Conservation (phyloP, 2,888 invertebrate species). For the Campoplex capitator region DNA sequence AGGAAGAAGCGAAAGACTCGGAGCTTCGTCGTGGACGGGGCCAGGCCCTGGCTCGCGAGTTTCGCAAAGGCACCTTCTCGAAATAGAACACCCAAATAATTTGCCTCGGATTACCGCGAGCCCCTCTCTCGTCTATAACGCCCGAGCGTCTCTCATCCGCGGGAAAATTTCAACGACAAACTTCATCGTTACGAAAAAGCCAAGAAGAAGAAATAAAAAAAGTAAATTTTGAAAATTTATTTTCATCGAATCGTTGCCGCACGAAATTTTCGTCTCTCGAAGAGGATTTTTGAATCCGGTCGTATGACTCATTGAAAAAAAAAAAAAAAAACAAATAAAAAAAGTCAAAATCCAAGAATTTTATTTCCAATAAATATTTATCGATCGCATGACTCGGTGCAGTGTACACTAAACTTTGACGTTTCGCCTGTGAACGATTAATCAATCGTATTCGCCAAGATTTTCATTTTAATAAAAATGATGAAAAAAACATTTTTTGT, state of each 20-base stretch:
- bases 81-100: constrained; percentile 85
- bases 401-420: not conserved
- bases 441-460: not conserved
- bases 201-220: not conserved
- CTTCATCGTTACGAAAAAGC: constrained; percentile 45
- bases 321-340: too few relatives aligned
- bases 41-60: constrained; percentile 80
- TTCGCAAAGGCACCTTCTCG: constrained; percentile 85
- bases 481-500: not conserved
- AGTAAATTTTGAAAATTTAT: not conserved
- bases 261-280: too few relatives aligned
- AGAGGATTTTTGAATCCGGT: not conserved
- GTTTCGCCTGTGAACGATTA: not conserved
- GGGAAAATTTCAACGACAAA: constrained; percentile 56
- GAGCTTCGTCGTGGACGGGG: constrained; percentile 70
- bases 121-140: constrained; percentile 67
- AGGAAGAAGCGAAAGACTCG: constrained; percentile 65
- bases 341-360: too few relatives aligned
- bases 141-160: constrained; percentile 53
- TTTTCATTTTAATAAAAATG: not conserved
- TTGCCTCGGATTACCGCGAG: constrained; percentile 83
- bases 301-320: too few relatives aligned
- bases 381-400: too few relatives aligned
- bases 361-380: too few relatives aligned
- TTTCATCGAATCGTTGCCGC: too few relatives aligned